Evolutionary conservation across 2,888 invertebrate species (phyloP), one percentile per base, ranked within the genome.

Genomic region (Metopia argyrocephala): DNA sequence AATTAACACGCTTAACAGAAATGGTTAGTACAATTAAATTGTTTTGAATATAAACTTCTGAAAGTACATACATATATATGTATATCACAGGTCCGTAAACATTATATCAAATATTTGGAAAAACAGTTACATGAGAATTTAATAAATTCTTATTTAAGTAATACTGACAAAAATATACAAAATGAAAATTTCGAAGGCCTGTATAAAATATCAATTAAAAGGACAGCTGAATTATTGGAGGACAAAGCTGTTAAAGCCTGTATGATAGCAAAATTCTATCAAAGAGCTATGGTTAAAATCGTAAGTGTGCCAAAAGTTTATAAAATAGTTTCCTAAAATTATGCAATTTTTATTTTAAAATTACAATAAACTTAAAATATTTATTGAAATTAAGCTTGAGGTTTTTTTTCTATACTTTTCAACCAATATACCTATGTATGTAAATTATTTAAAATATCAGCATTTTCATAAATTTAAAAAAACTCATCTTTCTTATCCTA

Each of bases 221-320:
- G 31, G 52, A 73, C 82, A 70, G 83, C 88, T 0, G 74, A 83
- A 9, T 5, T 83, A 2, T 79, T 89, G 61, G 90, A 89, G 70
- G 81, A 85, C 4, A 85, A 83, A 25, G 90, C 90, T 0, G 76
- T 89, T 0, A 85, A 86, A 62, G 85, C 88, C 1, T 87, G 88
- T 31, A 88, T 87, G 85, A 85, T 87, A 38, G 87, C 89, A 0
- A 86, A 86, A 21, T 73, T 88, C 1, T 89, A 89, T 79, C 87
- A 89, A 59, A 85, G 87, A 18, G 79, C 85, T 28, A 90, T 90
- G 89, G 79, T 89, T 3, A 87, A 89, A 82, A 89, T 87, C 82
- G 89, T 89, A 85, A 83, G 84, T 84, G 45, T 45, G 7, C 4
- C 38, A 5, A 3, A 12, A 12, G 15, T 12, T 38, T 3, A 31